Conservation (phyloP, 2,888 invertebrate genomes). For the Drosophila macrospina region DNA sequence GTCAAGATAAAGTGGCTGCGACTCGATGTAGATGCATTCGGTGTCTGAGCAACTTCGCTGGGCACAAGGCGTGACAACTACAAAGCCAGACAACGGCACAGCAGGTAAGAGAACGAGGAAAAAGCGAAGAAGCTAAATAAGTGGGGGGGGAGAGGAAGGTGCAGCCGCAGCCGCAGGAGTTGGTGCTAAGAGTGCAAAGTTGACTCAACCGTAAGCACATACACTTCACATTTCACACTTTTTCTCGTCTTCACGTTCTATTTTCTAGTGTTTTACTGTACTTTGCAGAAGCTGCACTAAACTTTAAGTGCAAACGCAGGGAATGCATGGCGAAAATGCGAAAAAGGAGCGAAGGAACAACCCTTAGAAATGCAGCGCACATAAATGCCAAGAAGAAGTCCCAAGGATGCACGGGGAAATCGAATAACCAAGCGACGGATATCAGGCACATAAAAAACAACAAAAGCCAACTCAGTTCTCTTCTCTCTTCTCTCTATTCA, state of each 20-base stretch:
- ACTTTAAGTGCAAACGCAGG: constrained; percentile 36
- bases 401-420: constrained; percentile 50
- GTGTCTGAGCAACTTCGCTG: constrained; percentile 18
- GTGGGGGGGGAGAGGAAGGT: constrained; percentile 7
- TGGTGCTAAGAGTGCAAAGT: constrained; percentile 59
- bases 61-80: constrained; percentile 62
- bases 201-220: constrained; percentile 71
- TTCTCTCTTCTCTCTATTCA: not conserved
- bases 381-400: constrained; percentile 25
- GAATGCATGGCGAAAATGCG: constrained; percentile 12
- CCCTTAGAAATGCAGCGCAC: constrained; percentile 58
- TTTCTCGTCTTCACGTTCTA: not conserved
- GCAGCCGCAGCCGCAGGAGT: not conserved
- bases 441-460: constrained; percentile 24
- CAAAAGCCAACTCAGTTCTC: constrained; percentile 23
- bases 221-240: constrained; percentile 28
- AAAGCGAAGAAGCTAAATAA: too few relatives aligned
- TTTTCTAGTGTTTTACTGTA: constrained; percentile 52
- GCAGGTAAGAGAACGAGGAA: not conserved
- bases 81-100: constrained; percentile 30
- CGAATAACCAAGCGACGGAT: constrained; percentile 43
- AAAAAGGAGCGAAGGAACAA: constrained; percentile 54
- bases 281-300: constrained; percentile 60
- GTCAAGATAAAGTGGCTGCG: constrained; percentile 50
- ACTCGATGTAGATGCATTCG: constrained; percentile 8